phyloP scores from a whole-genome alignment of 2,113 vertebrate species.

The Halichoeres trimaculatus region DNA sequence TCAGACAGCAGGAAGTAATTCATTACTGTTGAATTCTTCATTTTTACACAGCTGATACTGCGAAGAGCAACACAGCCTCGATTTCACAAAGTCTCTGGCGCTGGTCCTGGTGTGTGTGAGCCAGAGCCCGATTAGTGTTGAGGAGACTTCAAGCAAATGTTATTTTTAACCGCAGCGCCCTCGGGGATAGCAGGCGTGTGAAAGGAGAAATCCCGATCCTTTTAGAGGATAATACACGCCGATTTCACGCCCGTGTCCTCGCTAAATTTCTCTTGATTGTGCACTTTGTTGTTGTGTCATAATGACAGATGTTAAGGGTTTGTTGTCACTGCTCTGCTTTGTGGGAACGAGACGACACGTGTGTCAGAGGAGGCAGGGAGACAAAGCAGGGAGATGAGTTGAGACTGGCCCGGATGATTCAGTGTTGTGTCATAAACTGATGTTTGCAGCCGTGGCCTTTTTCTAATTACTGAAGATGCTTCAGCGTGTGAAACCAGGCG shows the following conservation, averaged over 20 bases:
- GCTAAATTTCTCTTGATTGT: too few relatives aligned
- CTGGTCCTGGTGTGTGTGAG: neutral
- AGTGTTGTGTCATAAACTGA: neutral
- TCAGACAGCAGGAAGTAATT: neutral
- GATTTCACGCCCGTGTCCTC: too few relatives aligned
- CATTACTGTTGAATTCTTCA: neutral
- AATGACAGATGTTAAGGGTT: too few relatives aligned
- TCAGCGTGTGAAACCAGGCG: neutral
- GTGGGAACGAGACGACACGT: too few relatives aligned
- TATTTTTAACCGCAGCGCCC: constrained; percentile 1
- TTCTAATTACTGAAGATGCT: neutral
- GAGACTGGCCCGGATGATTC: neutral
- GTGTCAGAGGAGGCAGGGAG: neutral
- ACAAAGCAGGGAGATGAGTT: neutral
- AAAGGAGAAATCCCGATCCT: neutral
- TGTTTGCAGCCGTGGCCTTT: neutral
- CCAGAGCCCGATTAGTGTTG: neutral
- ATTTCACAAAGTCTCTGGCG: neutral
- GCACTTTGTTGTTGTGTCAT: neutral
- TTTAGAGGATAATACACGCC: neutral
- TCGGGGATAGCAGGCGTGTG: neutral
- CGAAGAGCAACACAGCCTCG: neutral
- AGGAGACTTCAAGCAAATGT: neutral
- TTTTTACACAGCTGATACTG: neutral
- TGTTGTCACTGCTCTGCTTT: neutral